Evolutionary conservation across 2,797 vertebrate species (phyloP), one percentile per base, ranked within the genome.

Genomic region (Dipus sagitta): DNA sequence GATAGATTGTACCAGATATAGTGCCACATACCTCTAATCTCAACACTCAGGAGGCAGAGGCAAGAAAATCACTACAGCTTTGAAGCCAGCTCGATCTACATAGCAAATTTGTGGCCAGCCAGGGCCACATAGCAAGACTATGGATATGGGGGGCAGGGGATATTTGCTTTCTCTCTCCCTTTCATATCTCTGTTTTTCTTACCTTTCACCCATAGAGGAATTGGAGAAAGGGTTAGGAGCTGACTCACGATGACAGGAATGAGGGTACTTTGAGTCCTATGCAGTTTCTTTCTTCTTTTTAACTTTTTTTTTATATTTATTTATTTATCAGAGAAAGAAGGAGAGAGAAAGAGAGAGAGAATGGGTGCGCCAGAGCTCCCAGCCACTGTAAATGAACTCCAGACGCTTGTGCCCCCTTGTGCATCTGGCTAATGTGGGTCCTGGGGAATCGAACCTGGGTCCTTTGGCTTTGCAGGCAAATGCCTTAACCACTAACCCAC

Each of bases 211-310:
- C 71, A 32, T 0, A 70, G 9, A 52, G 52, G 26, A 78, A 38
- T 2, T 21, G 14, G 9, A 75, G 52, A 20, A 34, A 94, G 70
- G 71, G 38, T 32, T 54, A 26, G 32, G n/a, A 7, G 38, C 70
- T 8, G 21, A 80, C n/a, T 88, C 65, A 64, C 62, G 38, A n/a
- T 82, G 21, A 70, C 26, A 58, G 18, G 70, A 91, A 34, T 47
- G 74, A 87, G 18, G 21, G 15, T 64, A 24, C 5, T 2, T 58
- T 62, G 75, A 79, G 76, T 95, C 26, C 52, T 78, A 47, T 47
- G 18, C 74, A 32, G 85, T 52, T 86, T 14, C 30, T 95, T 77
- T n/a, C n/a, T n/a, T n/a, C n/a, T n/a, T 90, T 38, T 88, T 26
- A 38, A 54, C 38, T 18, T 75, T 58, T 7, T 38, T 3, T 3